Evolutionary conservation across 2,113 vertebrate genomes (phyloP).

Genomic region (Vanacampus margaritifer): DNA sequence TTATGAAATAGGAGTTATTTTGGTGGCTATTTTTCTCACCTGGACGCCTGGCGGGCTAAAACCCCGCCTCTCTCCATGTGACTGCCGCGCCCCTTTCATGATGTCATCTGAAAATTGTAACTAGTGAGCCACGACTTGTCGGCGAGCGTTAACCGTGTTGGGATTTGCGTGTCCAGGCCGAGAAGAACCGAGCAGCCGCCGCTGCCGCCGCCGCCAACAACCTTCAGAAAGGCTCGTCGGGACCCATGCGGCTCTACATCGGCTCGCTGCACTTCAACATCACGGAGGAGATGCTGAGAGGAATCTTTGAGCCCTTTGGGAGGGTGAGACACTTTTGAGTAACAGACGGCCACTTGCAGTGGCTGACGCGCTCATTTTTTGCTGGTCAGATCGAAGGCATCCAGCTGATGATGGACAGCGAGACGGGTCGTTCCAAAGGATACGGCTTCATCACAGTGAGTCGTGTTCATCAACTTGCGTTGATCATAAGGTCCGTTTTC

Average conservation of each 20-base stretch:
- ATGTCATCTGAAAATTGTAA: neutral
- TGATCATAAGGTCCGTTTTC: no score
- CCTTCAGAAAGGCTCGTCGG: slow-evolving; percentile 86
- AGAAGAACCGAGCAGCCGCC: slow-evolving; percentile 89
- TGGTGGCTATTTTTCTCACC: no score
- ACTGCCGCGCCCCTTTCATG: no score
- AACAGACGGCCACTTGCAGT: neutral
- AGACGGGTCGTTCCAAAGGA: slow-evolving; percentile 92
- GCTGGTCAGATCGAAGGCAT: slow-evolving; percentile 85
- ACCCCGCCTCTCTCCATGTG: no score
- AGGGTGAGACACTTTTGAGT: slow-evolving; percentile 67
- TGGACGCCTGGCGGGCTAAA: no score
- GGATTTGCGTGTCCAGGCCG: slow-evolving; percentile 73
- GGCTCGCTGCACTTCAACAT: slow-evolving; percentile 97
- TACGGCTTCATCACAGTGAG: slow-evolving; percentile 97
- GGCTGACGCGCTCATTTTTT: neutral
- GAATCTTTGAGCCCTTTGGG: slow-evolving; percentile 96
- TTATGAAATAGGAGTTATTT: no score
- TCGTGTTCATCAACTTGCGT: no score
- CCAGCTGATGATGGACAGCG: slow-evolving; percentile 97
- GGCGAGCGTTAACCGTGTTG: neutral
- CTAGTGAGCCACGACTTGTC: neutral
- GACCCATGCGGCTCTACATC: slow-evolving; percentile 92
- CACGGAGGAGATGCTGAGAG: slow-evolving; percentile 95
- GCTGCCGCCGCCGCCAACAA: slow-evolving; percentile 88